Evolutionary conservation across 2,113 vertebrate genomes (phyloP).

Genomic region (Ciconia boyciana): DNA sequence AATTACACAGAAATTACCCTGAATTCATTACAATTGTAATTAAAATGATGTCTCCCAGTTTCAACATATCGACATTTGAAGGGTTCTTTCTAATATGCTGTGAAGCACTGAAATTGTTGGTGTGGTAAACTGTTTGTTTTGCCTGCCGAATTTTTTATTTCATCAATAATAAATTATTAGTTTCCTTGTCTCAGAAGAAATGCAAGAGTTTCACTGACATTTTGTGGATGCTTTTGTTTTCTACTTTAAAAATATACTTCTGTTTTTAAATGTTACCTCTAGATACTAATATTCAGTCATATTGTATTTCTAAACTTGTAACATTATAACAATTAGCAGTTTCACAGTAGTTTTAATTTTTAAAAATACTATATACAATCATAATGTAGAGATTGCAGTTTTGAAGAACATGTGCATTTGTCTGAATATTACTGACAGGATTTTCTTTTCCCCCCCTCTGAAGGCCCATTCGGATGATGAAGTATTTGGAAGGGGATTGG

Average conservation of each 20-base stretch:
- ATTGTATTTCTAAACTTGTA: background rate
- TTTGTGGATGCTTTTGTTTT: background rate
- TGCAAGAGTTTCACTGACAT: background rate
- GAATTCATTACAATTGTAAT: background rate
- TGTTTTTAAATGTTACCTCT: background rate
- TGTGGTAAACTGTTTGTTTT: background rate
- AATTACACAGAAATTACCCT: background rate
- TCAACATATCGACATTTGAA: background rate
- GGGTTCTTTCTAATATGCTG: background rate
- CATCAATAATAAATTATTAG: background rate
- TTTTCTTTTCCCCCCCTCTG: background rate
- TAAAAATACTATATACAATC: background rate
- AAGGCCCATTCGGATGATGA: conserved; percentile 74
- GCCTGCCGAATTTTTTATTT: background rate
- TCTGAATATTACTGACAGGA: background rate
- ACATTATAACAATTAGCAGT: background rate
- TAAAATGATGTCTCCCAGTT: background rate
- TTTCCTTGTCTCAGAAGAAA: background rate
- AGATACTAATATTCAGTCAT: background rate
- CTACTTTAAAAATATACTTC: background rate
- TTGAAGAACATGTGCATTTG: background rate
- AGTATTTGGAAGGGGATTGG: conserved; percentile 77
- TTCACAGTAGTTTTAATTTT: background rate
- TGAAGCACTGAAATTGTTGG: background rate
- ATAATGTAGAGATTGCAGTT: background rate